phyloP scores from a whole-genome alignment of 1,140 invertebrate species.

The Popillia japonica region DNA sequence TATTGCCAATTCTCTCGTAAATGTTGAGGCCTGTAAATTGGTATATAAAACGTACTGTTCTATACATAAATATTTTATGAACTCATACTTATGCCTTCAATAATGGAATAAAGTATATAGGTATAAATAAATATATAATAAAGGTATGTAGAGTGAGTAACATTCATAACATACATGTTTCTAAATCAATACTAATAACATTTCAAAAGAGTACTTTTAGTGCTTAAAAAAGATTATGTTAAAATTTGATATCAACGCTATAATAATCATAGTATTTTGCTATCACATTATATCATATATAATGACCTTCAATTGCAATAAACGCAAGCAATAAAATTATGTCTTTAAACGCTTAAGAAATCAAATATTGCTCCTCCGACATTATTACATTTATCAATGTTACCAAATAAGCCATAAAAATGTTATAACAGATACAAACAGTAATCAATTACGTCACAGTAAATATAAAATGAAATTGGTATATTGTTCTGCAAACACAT shows the following conservation, averaged over 20 bases:
- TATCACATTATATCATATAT: not conserved
- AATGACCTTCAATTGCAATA: not conserved
- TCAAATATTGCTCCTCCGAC: not conserved
- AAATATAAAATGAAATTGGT: not conserved
- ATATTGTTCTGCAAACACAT: not conserved
- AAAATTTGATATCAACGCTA: too few species aligned
- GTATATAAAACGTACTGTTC: not conserved
- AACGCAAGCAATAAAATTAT: not conserved
- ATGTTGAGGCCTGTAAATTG: not conserved
- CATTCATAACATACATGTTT: too few species aligned
- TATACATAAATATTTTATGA: not conserved
- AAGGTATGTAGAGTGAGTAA: too few species aligned
- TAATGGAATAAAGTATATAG: too few species aligned
- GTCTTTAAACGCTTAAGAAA: not conserved
- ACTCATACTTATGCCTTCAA: not conserved
- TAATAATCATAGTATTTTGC: too few species aligned
- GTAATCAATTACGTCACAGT: not conserved
- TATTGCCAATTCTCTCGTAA: not conserved
- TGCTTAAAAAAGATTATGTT: too few species aligned
- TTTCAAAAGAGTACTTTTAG: too few species aligned
- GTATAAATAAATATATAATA: too few species aligned
- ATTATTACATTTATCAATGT: not conserved
- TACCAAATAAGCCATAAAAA: slow-evolving; percentile 1
- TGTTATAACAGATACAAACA: not conserved
- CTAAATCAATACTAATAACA: too few species aligned